Percentiles rank a stretch among this genome's conserved stretches.
Evolutionary conservation across 2,797 vertebrate genomes (phyloP).

Genomic region (Rhabdomys pumilio): DNA sequence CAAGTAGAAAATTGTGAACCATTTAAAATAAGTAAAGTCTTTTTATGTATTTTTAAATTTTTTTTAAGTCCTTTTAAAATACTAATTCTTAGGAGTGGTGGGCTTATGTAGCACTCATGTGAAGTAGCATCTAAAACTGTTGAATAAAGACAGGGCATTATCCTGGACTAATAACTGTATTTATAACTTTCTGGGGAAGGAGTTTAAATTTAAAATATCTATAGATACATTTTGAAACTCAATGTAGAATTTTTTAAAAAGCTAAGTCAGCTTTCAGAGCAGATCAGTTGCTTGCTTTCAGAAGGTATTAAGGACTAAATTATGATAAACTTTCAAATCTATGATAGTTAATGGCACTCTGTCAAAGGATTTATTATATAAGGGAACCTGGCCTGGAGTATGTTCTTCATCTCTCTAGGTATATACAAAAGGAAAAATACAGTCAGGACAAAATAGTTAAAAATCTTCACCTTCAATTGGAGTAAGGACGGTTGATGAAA

Average conservation of each 20-base stretch:
- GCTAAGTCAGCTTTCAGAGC: constrained; percentile 15
- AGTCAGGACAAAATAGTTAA: constrained; percentile 15
- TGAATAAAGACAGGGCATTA: not conserved
- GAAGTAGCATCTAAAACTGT: not conserved
- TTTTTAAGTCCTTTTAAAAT: not conserved
- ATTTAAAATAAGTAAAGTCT: not conserved
- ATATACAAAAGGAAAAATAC: not conserved
- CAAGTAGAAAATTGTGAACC: constrained; percentile 22
- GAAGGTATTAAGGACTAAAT: constrained; percentile 4
- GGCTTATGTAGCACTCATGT: not conserved
- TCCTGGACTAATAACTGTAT: not conserved
- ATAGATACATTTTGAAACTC: not conserved
- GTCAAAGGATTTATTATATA: not conserved
- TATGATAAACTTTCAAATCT: constrained; percentile 39
- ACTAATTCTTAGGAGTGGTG: not conserved
- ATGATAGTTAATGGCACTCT: not conserved
- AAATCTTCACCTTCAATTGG: not conserved
- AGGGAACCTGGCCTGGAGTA: not conserved
- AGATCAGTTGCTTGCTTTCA: constrained; percentile 45
- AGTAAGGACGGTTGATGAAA: not conserved
- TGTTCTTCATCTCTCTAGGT: not conserved
- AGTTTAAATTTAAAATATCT: constrained; percentile 16
- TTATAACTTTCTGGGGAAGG: constrained; percentile 44
- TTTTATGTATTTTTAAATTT: not conserved
- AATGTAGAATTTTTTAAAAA: constrained; percentile 50